Evolutionary conservation across 2,888 invertebrate genomes (phyloP).

Genomic region (Pheosia tremula): DNA sequence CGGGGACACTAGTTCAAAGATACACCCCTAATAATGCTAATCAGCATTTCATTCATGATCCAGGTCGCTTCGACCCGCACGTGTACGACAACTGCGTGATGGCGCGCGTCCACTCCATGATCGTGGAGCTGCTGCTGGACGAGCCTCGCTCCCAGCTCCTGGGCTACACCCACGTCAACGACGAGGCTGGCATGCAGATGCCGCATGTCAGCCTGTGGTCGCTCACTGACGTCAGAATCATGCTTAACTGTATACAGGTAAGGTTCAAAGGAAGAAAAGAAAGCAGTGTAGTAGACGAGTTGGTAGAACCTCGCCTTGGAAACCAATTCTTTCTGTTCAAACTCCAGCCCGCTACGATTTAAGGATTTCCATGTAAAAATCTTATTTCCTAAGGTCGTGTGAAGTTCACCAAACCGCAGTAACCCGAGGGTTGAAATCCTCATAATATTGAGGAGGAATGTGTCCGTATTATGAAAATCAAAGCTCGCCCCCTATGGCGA

Average conservation of each 20-base stretch:
- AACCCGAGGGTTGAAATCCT: too few species aligned
- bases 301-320: too few species aligned
- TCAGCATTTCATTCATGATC: background rate
- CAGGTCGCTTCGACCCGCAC: constrained; percentile 90
- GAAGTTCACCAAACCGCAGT: too few species aligned
- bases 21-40: background rate
- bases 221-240: constrained; percentile 89
- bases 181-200: constrained; percentile 93
- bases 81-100: constrained; percentile 92
- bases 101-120: constrained; percentile 93
- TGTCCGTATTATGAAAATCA: too few species aligned
- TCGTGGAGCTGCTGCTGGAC: constrained; percentile 93
- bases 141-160: constrained; percentile 89
- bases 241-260: constrained; percentile 91
- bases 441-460: too few species aligned
- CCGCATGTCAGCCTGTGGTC: constrained; percentile 93
- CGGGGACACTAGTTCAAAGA: too few species aligned
- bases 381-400: too few species aligned
- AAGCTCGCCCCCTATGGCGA: too few species aligned
- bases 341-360: too few species aligned
- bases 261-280: constrained; percentile 2
- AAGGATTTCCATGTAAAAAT: too few species aligned
- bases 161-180: constrained; percentile 93
- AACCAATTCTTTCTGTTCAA: too few species aligned
- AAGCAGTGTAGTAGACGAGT: too few species aligned